Evolutionary conservation across 2,888 invertebrate species (phyloP).

Genomic region (Pinctada fucata): DNA sequence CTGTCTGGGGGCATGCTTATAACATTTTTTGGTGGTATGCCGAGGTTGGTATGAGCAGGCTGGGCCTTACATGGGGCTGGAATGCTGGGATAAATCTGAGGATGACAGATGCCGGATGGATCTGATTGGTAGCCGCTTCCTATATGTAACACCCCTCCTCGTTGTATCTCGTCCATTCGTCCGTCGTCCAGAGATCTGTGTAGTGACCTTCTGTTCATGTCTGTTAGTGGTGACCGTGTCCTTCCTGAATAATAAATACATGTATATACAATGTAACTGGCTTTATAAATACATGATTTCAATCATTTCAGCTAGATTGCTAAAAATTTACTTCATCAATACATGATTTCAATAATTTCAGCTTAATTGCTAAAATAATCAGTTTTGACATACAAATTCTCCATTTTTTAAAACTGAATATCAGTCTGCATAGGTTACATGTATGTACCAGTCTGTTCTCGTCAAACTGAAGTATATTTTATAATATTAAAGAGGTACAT

Average conservation of each 20-base stretch:
- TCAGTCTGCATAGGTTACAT: too few species aligned
- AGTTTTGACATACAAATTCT: too few species aligned
- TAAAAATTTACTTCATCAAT: too few species aligned
- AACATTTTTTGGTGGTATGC: constrained; percentile 53
- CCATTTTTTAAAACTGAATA: too few species aligned
- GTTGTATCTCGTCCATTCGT: background rate
- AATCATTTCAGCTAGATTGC: too few species aligned
- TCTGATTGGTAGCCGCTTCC: constrained; percentile 63
- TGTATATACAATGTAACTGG: too few species aligned
- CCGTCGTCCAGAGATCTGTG: background rate
- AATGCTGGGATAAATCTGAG: constrained; percentile 34
- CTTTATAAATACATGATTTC: too few species aligned
- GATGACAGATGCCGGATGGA: constrained; percentile 49
- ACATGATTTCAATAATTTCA: background rate
- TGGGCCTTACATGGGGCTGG: constrained; percentile 50
- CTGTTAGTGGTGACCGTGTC: background rate
- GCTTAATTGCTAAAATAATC: too few species aligned
- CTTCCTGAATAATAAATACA: constrained; percentile 9
- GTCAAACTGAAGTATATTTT: too few species aligned
- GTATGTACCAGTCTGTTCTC: too few species aligned
- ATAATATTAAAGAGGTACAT: too few species aligned
- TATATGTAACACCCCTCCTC: constrained; percentile 12
- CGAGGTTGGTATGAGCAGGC: constrained; percentile 59
- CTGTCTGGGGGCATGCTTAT: constrained; percentile 62
- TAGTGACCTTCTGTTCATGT: background rate